These are phyloP conservation scores for Zhengitettix transpicula DNA, from an alignment of 2,888 invertebrate species.

Conservation along the genomic window DNA sequence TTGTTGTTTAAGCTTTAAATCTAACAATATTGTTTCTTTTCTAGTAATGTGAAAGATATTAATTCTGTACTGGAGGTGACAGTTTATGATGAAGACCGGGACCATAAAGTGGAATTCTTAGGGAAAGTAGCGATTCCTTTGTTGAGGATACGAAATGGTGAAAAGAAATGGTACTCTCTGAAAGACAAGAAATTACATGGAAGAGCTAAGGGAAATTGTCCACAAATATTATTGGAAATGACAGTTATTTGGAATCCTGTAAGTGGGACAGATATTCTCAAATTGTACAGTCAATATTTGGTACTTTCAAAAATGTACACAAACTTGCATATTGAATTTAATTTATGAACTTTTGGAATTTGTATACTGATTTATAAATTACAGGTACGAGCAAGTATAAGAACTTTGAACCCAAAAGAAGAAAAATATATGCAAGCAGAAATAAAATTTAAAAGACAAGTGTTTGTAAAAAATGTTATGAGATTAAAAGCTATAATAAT, in stretches of 20 bases:
- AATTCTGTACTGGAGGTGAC: conserved; percentile 88
- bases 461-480: conserved; percentile 86
- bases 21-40: conserved; percentile 18
- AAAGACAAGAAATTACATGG: conserved; percentile 88
- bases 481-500: conserved; percentile 78
- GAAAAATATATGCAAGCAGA: conserved; percentile 90
- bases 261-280: conserved; percentile 20
- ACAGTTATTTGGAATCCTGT: conserved; percentile 84
- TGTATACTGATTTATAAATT: conserved; percentile 1
- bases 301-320: not conserved
- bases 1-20: too few species aligned
- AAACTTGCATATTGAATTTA: too few species aligned
- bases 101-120: conserved; percentile 94
- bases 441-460: conserved; percentile 85
- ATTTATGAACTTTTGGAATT: too few species aligned
- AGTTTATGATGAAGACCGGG: conserved; percentile 93
- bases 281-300: not conserved
- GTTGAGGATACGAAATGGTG: conserved; percentile 69
- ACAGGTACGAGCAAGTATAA: conserved; percentile 69
- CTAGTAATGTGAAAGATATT: conserved; percentile 84
- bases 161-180: conserved; percentile 87
- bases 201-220: conserved; percentile 80
- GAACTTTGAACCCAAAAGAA: conserved; percentile 89
- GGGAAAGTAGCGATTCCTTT: conserved; percentile 84
- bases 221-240: conserved; percentile 84